phyloP scores from a whole-genome alignment of 2,113 vertebrate species.

The Lates calcarifer region DNA sequence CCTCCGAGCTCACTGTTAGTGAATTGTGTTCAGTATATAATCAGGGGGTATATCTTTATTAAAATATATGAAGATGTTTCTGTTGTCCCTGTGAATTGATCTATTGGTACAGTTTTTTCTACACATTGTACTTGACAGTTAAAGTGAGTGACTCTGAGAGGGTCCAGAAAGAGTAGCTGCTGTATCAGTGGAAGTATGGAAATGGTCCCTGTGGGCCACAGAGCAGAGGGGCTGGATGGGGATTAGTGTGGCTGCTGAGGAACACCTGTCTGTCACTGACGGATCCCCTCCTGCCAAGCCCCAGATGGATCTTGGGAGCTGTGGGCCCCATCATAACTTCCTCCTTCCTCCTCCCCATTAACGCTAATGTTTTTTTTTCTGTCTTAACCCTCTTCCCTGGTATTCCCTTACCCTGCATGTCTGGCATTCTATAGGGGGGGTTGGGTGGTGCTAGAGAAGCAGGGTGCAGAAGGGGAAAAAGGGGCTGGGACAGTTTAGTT shows the following conservation, averaged over 20 bases:
- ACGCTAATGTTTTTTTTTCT: constrained; percentile 77
- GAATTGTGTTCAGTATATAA: background rate
- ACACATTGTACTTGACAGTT: constrained; percentile 11
- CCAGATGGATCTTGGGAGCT: constrained; percentile 68
- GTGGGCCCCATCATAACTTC: constrained; percentile 72
- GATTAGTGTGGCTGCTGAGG: constrained; percentile 72
- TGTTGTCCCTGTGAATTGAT: background rate
- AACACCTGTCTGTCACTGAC: constrained; percentile 83
- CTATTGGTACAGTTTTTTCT: background rate
- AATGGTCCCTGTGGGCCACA: constrained; percentile 63
- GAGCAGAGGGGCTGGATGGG: constrained; percentile 66
- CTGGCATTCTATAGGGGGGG: constrained; percentile 77
- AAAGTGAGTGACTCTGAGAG: constrained; percentile 14
- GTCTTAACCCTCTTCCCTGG: constrained; percentile 64
- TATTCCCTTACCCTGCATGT: constrained; percentile 83
- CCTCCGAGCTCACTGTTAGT: background rate
- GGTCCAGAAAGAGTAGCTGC: constrained; percentile 39
- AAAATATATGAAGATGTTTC: background rate
- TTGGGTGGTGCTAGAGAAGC: constrained; percentile 32
- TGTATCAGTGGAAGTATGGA: constrained; percentile 55
- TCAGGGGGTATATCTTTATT: background rate
- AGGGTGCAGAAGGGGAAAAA: constrained; percentile 11
- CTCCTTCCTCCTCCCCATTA: constrained; percentile 72
- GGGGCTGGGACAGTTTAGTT: constrained; percentile 50
- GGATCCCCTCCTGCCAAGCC: constrained; percentile 72